Percentiles rank a stretch among this genome's conserved stretches.
Conservation (phyloP, 1,140 invertebrate genomes). For the Papilio glaucus region DNA sequence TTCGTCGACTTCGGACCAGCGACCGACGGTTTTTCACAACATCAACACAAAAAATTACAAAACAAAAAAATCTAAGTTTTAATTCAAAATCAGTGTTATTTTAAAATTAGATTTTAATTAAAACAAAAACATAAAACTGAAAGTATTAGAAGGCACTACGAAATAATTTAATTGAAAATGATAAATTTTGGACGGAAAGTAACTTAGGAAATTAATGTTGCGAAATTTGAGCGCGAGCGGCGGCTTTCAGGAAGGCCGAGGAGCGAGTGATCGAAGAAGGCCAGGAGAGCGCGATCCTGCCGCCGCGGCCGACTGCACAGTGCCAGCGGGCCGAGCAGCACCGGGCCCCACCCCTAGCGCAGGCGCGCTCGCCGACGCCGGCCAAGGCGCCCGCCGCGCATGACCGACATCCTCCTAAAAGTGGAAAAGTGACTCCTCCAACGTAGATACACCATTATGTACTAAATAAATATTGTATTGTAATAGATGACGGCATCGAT, state of each 20-base stretch:
- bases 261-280: constrained; percentile 49
- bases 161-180: constrained; percentile 35
- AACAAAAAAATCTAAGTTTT: too few species aligned
- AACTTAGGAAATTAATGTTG: constrained; percentile 63
- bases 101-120: too few species aligned
- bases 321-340: constrained; percentile 74
- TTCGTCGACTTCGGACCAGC: too few species aligned
- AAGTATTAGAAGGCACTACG: too few species aligned
- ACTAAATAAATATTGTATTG: constrained; percentile 80
- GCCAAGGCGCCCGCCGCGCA: constrained; percentile 66
- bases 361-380: constrained; percentile 53
- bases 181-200: constrained; percentile 52
- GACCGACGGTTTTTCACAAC: too few species aligned
- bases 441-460: constrained; percentile 79
- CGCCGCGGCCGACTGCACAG: constrained; percentile 74
- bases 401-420: constrained; percentile 81
- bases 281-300: constrained; percentile 62
- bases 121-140: too few species aligned
- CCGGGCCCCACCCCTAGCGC: constrained; percentile 79
- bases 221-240: constrained; percentile 62
- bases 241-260: constrained; percentile 64
- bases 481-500: constrained; percentile 63
- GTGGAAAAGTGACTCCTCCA: constrained; percentile 82
- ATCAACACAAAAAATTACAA: too few species aligned
- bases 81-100: too few species aligned